Base-by-base conservation (phyloP, 2,888 invertebrate genomes). In the Lithophane leautieri region DNA sequence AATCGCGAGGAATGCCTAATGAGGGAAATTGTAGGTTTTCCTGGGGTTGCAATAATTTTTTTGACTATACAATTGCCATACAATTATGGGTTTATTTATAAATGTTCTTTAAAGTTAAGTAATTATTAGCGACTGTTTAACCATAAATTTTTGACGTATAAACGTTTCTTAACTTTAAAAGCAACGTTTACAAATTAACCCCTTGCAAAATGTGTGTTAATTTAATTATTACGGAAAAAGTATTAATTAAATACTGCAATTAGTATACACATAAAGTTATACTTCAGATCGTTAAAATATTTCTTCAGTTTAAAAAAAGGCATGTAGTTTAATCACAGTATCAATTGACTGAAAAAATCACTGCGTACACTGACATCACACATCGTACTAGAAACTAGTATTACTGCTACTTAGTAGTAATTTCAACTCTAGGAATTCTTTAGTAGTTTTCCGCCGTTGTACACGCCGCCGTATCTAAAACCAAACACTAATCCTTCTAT, bases 401-500 rank as follows among this genome's bases (percentile, higher is more conserved):
- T 28, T 28, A 16, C 28, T 28, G 34, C 6, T 34, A 34, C 34
- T 34, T 34, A 34, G 4, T 34, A 6, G 34, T 34, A 4, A 58
- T 16, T 28, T 58, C 8, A 28, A 25, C 8, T 42, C n/a, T 40
- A 70, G 47, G 44, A 69, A 72, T 22, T 19, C 34, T 6, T 42
- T 70, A 74, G n/a, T 56, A 69, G 42, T 54, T 40, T 28, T 16
- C 54, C 79, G 61, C 60, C 22, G 62, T 73, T 92, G 87, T 92
- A 78, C 50, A 73, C 91, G 22, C 56, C 22, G 78, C 93, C 78
- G 86, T 84, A 90, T 84, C 88, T 91, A 92, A 92, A 94, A 94
- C 95, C 94, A 93, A 95, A 95, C 89, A 94, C 93, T 95, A 95
- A 95, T 95, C 95, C 94, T 90, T 89, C 93, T 93, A 94, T 83